A percentile compares a stretch with the other conserved stretches of the same genome.
phyloP scores from a whole-genome alignment of 1,140 invertebrate genomes.

The Drosophila setifemur region DNA sequence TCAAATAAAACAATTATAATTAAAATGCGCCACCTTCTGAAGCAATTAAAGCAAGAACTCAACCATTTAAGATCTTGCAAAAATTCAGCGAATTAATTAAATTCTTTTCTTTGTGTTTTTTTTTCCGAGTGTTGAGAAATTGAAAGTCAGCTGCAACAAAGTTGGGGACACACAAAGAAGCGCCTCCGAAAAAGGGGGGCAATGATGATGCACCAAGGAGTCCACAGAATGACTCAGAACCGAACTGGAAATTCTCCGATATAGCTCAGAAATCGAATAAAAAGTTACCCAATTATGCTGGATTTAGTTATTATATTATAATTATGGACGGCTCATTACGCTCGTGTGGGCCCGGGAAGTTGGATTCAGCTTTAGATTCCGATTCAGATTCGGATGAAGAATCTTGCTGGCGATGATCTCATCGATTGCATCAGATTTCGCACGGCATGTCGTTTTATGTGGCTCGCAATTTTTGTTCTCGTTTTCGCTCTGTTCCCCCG shows the following conservation, averaged over 20 bases:
- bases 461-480: slow-evolving; percentile 57
- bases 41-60: neutral
- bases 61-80: slow-evolving; percentile 8
- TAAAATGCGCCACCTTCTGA: slow-evolving; percentile 28
- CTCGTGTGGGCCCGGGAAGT: slow-evolving; percentile 28
- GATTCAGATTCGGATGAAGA: slow-evolving; percentile 29
- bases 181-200: neutral
- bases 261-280: neutral
- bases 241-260: neutral
- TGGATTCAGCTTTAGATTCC: too few species aligned
- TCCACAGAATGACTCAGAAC: slow-evolving; percentile 18
- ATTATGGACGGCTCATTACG: slow-evolving; percentile 60
- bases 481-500: slow-evolving; percentile 8
- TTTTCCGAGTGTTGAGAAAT: slow-evolving; percentile 24
- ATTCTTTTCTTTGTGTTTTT: neutral
- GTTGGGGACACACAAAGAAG: slow-evolving; percentile 30
- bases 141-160: slow-evolving; percentile 31
- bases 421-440: slow-evolving; percentile 80
- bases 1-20: slow-evolving; percentile 40
- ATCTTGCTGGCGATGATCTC: slow-evolving; percentile 63
- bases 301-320: slow-evolving; percentile 22
- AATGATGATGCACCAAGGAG: slow-evolving; percentile 33
- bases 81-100: slow-evolving; percentile 1
- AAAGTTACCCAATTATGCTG: slow-evolving; percentile 14
- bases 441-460: slow-evolving; percentile 73